Conservation (phyloP, 2,797 vertebrate genomes). For the Acipenser transmontanus region DNA sequence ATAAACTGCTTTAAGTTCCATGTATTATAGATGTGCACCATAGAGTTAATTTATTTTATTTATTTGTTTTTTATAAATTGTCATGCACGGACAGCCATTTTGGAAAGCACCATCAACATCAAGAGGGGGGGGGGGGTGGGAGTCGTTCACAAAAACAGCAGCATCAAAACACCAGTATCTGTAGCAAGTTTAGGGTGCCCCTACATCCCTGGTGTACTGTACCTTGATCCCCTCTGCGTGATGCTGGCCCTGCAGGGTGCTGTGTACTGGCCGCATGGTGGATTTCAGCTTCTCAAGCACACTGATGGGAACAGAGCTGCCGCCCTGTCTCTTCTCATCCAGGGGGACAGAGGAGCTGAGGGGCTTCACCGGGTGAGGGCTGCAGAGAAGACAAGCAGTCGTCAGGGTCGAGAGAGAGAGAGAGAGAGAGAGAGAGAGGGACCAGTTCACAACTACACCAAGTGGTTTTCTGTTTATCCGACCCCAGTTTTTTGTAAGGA, state of each 20-base stretch:
- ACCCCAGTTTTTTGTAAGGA: too few relatives aligned
- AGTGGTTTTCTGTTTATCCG: too few relatives aligned
- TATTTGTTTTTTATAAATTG: too few relatives aligned
- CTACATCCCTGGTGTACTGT: conserved; percentile 30
- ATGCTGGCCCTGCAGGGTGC: conserved; percentile 41
- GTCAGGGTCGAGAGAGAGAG: conserved; percentile 24
- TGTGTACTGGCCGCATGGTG: conserved; percentile 60
- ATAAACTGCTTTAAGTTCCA: too few relatives aligned
- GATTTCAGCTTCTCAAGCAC: conserved; percentile 80
- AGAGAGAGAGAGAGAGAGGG: conserved; percentile 23
- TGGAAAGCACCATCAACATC: too few relatives aligned
- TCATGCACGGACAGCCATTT: too few relatives aligned
- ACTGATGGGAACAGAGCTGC: conserved; percentile 65
- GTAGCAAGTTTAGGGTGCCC: too few relatives aligned
- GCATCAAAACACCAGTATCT: too few relatives aligned
- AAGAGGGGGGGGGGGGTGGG: too few relatives aligned
- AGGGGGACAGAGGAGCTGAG: conserved; percentile 58
- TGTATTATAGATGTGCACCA: too few relatives aligned
- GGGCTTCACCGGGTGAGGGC: conserved; percentile 90
- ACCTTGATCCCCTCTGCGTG: conserved; percentile 72
- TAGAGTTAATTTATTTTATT: too few relatives aligned
- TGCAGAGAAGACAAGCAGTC: conserved; percentile 32
- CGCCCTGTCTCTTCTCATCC: conserved; percentile 63
- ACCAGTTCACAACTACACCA: conserved; percentile 12
- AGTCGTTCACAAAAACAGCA: too few relatives aligned